Conservation (phyloP, 1,140 invertebrate species). For the Pygmarrhopalites habei region DNA sequence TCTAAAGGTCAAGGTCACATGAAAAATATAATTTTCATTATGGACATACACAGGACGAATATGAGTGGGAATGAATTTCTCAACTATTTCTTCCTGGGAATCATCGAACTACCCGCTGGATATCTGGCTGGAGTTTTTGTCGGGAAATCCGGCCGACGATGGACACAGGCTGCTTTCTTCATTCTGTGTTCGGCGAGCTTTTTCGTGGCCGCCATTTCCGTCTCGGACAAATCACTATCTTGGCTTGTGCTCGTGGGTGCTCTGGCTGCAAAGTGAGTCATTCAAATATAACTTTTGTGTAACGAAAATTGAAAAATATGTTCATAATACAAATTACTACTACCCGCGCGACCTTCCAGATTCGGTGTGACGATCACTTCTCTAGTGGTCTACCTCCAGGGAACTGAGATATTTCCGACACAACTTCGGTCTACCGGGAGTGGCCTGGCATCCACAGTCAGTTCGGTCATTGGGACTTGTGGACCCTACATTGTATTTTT, state of each 20-base stretch:
- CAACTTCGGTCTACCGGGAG: conserved; percentile 41
- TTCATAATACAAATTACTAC: conserved; percentile 20
- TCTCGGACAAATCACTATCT: not conserved
- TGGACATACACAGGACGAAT: no score
- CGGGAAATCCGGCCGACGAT: conserved; percentile 51
- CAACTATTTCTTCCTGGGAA: conserved; percentile 57
- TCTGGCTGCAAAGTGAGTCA: conserved; percentile 27
- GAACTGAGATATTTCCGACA: conserved; percentile 45
- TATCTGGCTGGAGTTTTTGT: conserved; percentile 43
- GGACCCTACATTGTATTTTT: conserved; percentile 27
- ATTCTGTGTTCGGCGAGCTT: conserved; percentile 45
- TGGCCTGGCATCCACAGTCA: no score
- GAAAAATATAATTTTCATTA: no score
- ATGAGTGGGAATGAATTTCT: conserved; percentile 60
- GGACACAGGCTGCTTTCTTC: conserved; percentile 47
- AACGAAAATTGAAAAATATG: not conserved
- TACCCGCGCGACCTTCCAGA: conserved; percentile 36
- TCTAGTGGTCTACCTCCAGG: conserved; percentile 53
- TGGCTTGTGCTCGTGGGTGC: conserved; percentile 13
- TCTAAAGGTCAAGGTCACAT: no score
- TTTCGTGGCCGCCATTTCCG: conserved; percentile 41
- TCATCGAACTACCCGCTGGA: conserved; percentile 54
- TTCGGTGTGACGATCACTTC: conserved; percentile 53
- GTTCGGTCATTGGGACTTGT: conserved; percentile 8
- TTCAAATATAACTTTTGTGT: not conserved